Base-by-base conservation (phyloP, 2,797 vertebrate species). In the Erpetoichthys calabaricus region DNA sequence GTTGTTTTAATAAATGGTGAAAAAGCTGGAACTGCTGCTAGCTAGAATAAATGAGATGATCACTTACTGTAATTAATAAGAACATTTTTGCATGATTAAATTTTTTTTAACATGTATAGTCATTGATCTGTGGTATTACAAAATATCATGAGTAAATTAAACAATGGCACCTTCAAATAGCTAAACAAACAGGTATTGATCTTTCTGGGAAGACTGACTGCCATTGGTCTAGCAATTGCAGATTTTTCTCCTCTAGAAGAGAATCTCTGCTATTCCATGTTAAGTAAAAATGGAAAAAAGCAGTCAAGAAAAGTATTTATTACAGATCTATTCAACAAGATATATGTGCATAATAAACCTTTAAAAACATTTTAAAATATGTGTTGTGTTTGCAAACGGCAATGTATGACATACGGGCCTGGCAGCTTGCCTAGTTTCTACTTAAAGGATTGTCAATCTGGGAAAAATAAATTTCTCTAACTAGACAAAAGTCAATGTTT, bases 381-480 rank as follows among this genome's bases (percentile, higher is more conserved):
- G 73, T 73, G 73, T 76, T 82, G 72, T 72, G 78, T 81, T 82
- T 76, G 67, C 73, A 78, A 85, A 81, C 75, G 72, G 81, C 77
- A 72, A 69, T 75, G 77, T 82, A 82, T 84, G 83, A 89, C 81
- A 87, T 65, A 63, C 62, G 68, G 68, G 79, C 63, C 78, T 86
- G 83, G 84, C 86, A 83, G 72, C 65, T 71, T 84, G 86, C 88
- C 86, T 89, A 71, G 73, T 72, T 86, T 80, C 74, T 83, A 78
- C 84, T 85, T 83, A 89, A 91, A 89, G 74, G 76, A 86, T 80
- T 89, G 83, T 86, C 86, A 86, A 79, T 78, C 71, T 76, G 81
- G 78, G 81, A 84, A 84, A 91, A 89, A 89, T 87, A 89, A 85
- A 84, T 84, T 89, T 86, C 74, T 87, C 74, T 82, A 85, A 85